Evolutionary conservation across 2,888 invertebrate species (phyloP).

Genomic region (Ectemnius lituratus): DNA sequence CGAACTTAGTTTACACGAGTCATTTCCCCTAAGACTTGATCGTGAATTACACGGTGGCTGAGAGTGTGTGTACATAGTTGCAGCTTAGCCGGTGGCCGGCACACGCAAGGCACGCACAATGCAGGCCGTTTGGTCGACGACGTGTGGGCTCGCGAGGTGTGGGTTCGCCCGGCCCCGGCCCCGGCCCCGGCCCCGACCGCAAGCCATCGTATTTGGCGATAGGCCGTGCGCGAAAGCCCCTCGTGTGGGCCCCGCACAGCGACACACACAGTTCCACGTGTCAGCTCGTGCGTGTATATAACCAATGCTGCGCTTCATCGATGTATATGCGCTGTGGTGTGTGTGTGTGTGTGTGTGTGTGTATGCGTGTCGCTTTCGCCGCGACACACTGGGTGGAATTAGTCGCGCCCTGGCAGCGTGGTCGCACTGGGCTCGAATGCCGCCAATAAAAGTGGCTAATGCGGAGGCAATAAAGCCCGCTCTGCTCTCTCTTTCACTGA

Average conservation of each 20-base stretch:
- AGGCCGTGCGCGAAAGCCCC: constrained; percentile 47
- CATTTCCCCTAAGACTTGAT: too few relatives aligned
- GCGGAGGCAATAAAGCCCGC: constrained; percentile 30
- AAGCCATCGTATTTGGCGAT: constrained; percentile 73
- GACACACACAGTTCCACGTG: not conserved
- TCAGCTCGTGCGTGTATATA: too few relatives aligned
- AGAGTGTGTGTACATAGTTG: too few relatives aligned
- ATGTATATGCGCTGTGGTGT: not conserved
- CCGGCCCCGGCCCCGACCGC: constrained; percentile 62
- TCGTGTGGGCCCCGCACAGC: constrained; percentile 56
- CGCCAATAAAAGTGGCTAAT: constrained; percentile 40
- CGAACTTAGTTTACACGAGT: too few relatives aligned
- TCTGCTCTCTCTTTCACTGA: not conserved
- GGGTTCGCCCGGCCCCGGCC: constrained; percentile 69
- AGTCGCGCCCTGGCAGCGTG: constrained; percentile 27
- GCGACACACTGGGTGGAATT: constrained; percentile 37
- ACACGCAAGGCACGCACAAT: constrained; percentile 39
- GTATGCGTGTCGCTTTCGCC: not conserved
- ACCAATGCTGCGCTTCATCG: too few relatives aligned
- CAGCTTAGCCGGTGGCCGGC: constrained; percentile 35
- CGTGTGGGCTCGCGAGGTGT: constrained; percentile 71
- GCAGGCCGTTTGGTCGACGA: constrained; percentile 44
- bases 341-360: too few relatives aligned
- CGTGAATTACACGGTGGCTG: too few relatives aligned
- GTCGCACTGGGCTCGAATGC: not conserved